Conservation (phyloP, 2,797 vertebrate genomes). For the Acanthurus lineatus region DNA sequence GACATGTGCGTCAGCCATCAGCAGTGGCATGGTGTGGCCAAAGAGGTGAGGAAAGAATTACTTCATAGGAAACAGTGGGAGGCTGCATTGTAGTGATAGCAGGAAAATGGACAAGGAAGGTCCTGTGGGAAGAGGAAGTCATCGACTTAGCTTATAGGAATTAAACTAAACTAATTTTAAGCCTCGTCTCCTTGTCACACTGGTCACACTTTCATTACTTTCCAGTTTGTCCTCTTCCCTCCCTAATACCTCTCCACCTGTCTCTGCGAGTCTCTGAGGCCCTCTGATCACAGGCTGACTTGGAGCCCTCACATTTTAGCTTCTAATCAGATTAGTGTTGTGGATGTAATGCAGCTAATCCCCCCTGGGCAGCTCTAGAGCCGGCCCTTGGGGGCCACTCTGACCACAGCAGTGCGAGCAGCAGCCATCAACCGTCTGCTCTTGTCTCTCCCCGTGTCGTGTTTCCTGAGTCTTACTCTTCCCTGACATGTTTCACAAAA, state of each 20-base stretch:
- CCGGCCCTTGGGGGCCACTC: conserved; percentile 36
- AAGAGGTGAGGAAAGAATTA: conserved; percentile 87
- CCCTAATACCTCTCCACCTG: conserved; percentile 41
- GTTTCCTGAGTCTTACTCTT: conserved; percentile 18
- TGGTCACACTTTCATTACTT: conserved; percentile 17
- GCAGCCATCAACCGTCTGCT: conserved; percentile 29
- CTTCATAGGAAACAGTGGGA: conserved; percentile 31
- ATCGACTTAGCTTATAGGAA: conserved; percentile 12
- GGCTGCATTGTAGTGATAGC: conserved; percentile 23
- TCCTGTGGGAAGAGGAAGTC: conserved; percentile 25
- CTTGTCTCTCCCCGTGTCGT: conserved; percentile 1
- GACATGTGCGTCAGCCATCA: conserved; percentile 94
- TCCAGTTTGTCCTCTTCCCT: conserved; percentile 11
- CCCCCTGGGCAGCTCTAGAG: conserved; percentile 49
- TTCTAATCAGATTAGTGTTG: conserved; percentile 79
- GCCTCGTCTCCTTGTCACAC: background rate
- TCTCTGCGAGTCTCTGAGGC: conserved; percentile 45
- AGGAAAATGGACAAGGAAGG: background rate
- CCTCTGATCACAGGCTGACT: conserved; percentile 61
- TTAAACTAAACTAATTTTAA: conserved; percentile 1
- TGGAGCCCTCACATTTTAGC: conserved; percentile 73
- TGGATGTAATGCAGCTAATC: conserved; percentile 71
- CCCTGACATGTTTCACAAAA: background rate
- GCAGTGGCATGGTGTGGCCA: conserved; percentile 94
- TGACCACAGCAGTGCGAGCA: conserved; percentile 39